Evolutionary conservation across 2,888 invertebrate genomes (phyloP), one percentile per base, ranked within the genome.

Genomic region (Hypselothyrea guttata): DNA sequence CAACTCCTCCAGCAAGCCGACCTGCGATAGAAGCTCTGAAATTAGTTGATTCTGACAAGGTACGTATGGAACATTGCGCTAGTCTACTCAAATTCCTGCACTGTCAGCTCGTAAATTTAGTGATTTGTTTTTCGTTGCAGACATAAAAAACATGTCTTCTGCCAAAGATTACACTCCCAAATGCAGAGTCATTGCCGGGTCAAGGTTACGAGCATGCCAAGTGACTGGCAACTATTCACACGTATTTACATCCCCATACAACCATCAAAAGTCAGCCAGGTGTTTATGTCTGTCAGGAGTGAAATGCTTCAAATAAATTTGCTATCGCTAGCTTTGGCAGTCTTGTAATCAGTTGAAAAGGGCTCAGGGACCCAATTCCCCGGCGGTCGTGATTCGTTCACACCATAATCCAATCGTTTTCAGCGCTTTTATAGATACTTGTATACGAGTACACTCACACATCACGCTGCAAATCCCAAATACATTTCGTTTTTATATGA

Each of bases 331-430:
- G 71, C 65, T 47, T 35, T 47, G 52, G 52, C 58, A 51, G 56
- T 54, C 56, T 55, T 57, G 76, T 82, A 75, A 75, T 82, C 83
- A 78, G 83, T 65, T 71, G 64, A 73, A 78, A 77, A 76, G 62
- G 79, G 53, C 58, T 53, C 27, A n/a, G 5, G 4, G 40, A 42
- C 45, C 54, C 75, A 77, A 77, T 77, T 74, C 70, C 72, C 60
- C 59, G 52, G 46, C 45, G 73, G 41, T 44, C 38, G 62, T 44
- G 60, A 54, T 56, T 55, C 33, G 31, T 63, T 59, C 71, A 55
- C 71, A 68, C 78, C 61, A 75, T 78, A 74, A 82, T 74, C 83
- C 72, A 85, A 83, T 78, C 76, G 72, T 64, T 65, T 41, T 58
- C 61, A 74, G 62, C 77, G 47, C 59, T 78, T 78, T 78, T 84